Percentiles rank a stretch among this genome's conserved stretches.
Evolutionary conservation across 2,113 vertebrate genomes (phyloP).

Genomic region (Myotis davidii): DNA sequence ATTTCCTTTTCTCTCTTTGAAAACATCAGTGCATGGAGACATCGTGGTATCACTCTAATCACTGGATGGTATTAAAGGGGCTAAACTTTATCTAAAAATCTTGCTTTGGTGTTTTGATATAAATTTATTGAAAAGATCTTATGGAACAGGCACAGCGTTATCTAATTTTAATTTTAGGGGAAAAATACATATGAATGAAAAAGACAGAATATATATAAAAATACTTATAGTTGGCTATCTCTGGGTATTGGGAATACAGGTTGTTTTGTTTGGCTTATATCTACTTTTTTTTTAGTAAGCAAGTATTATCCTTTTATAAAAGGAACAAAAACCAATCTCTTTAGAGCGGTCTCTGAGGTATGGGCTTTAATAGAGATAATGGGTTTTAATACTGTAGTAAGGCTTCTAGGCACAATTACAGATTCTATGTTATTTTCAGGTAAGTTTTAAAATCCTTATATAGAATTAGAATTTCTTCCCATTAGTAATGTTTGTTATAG

Average conservation of each 20-base stretch:
- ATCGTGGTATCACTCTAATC: not conserved
- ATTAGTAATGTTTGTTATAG: not conserved
- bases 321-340: not conserved
- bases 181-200: not conserved
- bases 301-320: not conserved
- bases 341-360: not conserved
- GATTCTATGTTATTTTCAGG: not conserved
- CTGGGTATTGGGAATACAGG: not conserved
- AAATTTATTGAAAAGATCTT: not conserved
- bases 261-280: not conserved
- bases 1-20: not conserved
- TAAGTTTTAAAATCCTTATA: slow-evolving; percentile 17
- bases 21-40: not conserved
- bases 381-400: not conserved
- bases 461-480: slow-evolving; percentile 23
- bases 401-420: not conserved
- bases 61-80: not conserved
- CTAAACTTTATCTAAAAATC: slow-evolving; percentile 3
- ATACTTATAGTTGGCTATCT: not conserved
- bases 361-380: not conserved
- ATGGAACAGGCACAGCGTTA: not conserved
- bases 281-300: not conserved
- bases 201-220: not conserved
- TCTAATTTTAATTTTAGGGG: not conserved
- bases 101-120: not conserved